Base-by-base conservation (phyloP, 2,888 invertebrate species). In the Cabera pusaria region DNA sequence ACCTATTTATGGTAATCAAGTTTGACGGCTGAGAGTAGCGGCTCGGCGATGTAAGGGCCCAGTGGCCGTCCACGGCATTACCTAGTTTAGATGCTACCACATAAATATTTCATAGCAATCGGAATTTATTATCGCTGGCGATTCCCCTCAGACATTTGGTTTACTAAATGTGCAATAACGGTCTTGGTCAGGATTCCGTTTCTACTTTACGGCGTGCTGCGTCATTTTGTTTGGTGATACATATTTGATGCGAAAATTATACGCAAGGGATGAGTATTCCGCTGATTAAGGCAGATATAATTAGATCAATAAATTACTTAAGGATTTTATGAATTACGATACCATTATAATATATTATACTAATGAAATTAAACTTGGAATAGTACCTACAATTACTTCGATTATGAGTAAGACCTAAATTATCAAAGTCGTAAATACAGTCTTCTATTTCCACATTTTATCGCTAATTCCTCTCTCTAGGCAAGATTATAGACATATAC, bases 1-100 rank as follows among this genome's bases (percentile, higher is more conserved):
- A 67, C 61, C 67, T 69, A 70, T 73, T 76, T 68, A 77, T 76
- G 72, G 63, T 77, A 73, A 77, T 72, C 57, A 59, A 65, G 59
- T 55, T 61, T 59, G 67, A 59, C 66, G 53, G 59, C 52, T 64
- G 56, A 59, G 58, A 59, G 57, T 54, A 52, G 56, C 56, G 50
- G 38, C 35, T 37, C 55, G 49, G 36, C 44, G 52, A 53, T 57
- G 56, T 52, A 47, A 48, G 46, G 35, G 41, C 46, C 50, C 38
- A 41, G 44, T 46, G 25, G 34, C 29, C 44, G 36, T 36, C 38
- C 22, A 27, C 26, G 11, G 22, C 33, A 38, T 32, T 43, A 34
- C 43, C 28, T 18, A 26, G 31, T 49, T 31, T 39, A 50, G 44
- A 28, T 49, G 44, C 45, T 31, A 32, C 45, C 39, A 38, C 46